A percentile compares a stretch with the other conserved stretches of the same genome.
These are phyloP conservation scores for Pseudochaenichthys georgianus DNA, from an alignment of 2,797 vertebrate species.

Conservation along the genomic window DNA sequence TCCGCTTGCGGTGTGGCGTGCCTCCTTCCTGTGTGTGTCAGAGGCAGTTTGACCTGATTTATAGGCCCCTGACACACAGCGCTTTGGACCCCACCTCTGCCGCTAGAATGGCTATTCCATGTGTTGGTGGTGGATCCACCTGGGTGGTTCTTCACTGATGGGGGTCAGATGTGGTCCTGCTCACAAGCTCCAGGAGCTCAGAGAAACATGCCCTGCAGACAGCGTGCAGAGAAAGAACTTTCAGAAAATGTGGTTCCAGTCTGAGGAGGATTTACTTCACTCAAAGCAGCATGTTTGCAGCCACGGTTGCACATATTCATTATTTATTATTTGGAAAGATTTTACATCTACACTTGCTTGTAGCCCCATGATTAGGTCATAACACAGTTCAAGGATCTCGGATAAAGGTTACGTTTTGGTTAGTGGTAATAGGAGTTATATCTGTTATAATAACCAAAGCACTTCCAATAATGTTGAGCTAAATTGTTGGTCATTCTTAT, in stretches of 20 bases:
- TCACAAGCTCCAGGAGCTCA: slow-evolving; percentile 68
- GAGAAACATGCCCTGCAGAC: slow-evolving; percentile 64
- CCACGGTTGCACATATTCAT: slow-evolving; percentile 4
- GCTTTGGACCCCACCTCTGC: slow-evolving; percentile 78
- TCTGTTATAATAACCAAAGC: not conserved
- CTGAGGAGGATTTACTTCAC: slow-evolving; percentile 19
- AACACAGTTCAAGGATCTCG: not conserved
- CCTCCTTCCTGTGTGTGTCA: slow-evolving; percentile 83
- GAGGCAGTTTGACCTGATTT: slow-evolving; percentile 83
- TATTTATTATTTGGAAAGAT: not conserved
- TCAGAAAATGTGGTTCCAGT: slow-evolving; percentile 51
- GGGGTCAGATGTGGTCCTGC: slow-evolving; percentile 82
- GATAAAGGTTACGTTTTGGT: not conserved
- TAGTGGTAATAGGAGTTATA: not conserved
- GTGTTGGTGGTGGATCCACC: slow-evolving; percentile 81
- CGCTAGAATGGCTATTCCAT: slow-evolving; percentile 84
- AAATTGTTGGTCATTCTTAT: not conserved
- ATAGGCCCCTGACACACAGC: slow-evolving; percentile 78
- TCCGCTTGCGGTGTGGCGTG: slow-evolving; percentile 75
- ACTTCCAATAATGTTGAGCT: not conserved
- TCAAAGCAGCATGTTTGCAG: slow-evolving; percentile 40
- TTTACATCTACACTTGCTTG: not conserved
- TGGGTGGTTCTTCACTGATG: slow-evolving; percentile 84
- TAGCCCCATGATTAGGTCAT: not conserved
- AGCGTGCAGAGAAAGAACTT: slow-evolving; percentile 54